Base-by-base conservation (phyloP, 1,140 invertebrate species). In the Lycorma delicatula region DNA sequence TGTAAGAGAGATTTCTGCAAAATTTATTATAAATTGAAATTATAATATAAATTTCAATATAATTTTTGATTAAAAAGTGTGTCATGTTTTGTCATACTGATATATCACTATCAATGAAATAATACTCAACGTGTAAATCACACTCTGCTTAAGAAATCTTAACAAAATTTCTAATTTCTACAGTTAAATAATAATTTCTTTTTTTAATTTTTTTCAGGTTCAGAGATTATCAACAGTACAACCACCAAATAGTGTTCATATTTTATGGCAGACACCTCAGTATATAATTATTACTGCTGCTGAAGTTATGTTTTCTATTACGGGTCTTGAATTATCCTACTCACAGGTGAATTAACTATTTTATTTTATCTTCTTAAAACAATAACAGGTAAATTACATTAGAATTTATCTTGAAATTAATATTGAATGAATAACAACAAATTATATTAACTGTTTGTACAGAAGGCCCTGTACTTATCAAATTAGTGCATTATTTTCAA, bases 271-370 rank as follows among this genome's bases (percentile, higher is more conserved):
- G 63, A 65, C 84, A 16, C 81, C 83, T 9, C 83, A 85, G 65
- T 82, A 84, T 66, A 56, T 83, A 18, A 61, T 83, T 2, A 78
- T 86, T 28, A 83, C 82, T 0, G 63, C 75, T 0, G 82, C 72
- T 5, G 84, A 86, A 69, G 72, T 86, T 31, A 75, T 86, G 69
- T 85, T 85, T 66, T 63, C 81, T 2, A 75, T 86, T 34, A 84
- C 83, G 27, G 82, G 82, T 18, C 70, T 85, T 1, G 75, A 82
- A 50, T 86, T 86, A 69, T 79, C 82, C 3, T 86, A 84, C 67
- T 78, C 79, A 26, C 80, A 85, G 75, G 81, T 81, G 67, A 29
- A 61, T 25, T 25, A 26, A 20, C 13, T 23, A 12, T 54, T 1
- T 9, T 55, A 25, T 34, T 23, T 29, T 38, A 36, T 54, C n/a